Base-by-base conservation (phyloP, 2,888 invertebrate genomes). In the Caenorhabditis sp. region DNA sequence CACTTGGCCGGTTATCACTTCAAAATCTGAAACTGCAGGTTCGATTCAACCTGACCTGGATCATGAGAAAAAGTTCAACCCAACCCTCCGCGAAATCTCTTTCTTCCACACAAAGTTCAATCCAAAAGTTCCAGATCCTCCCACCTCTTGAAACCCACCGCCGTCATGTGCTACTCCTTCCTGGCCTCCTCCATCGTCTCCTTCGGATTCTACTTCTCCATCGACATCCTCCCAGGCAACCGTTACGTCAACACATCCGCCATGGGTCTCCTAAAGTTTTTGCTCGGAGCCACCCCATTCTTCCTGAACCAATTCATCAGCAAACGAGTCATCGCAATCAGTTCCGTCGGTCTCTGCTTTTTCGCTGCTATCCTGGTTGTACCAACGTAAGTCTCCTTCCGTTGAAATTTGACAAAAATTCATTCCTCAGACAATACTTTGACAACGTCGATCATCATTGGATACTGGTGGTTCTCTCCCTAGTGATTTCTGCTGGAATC, bases 201-300 rank as follows among this genome's bases (percentile, higher is more conserved):
- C 2, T 88, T 87, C 47, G 88, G 88, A 24, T 86, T 69, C 41
- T 91, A 91, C 73, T 91, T 90, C 58, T 85, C 84, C 12, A 64
- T 90, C 8, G 91, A 90, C 47, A 82, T 84, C 19, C 70, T 91
- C n/a, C 88, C 90, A 8, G 91, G 91, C n/a, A 88, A 87, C 66
- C 87, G 90, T n/a, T 90, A 84, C 51, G 19, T 74, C 8, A 89
- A 89, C 66, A 74, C 88, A 41, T 85, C 81, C 0, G 12, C 83
- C 0, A 91, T 91, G 89, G 90, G 90, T 8, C 10, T 80, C 16
- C 44, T 70, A 14, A 87, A 85, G 47, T 86, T 85, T 47, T 14
- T 22, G 4, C 28, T 89, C 22, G 91, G 91, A 16, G 85, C 91
- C 58, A 63, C 89, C 12, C 91, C 91, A 0, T 91, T 87, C 76